Evolutionary conservation across 2,797 vertebrate genomes (phyloP).

Genomic region (Sitta carolinensis): DNA sequence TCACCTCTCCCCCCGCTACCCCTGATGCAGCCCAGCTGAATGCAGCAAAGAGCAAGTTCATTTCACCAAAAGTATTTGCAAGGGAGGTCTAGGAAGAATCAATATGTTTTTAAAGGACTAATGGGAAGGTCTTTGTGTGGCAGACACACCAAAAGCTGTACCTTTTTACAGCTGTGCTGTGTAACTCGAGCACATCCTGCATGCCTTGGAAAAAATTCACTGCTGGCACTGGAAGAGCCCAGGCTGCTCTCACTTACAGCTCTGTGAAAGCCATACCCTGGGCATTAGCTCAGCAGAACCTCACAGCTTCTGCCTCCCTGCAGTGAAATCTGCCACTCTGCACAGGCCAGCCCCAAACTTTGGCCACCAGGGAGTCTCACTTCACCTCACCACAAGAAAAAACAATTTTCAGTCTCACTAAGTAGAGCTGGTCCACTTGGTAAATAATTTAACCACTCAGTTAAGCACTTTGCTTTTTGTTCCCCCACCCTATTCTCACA

Average conservation of each 20-base stretch:
- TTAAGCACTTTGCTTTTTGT: not conserved
- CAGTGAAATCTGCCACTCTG: not conserved
- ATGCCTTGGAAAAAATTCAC: not conserved
- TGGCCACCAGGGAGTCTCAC: not conserved
- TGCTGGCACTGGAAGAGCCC: not conserved
- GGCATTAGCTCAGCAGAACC: not conserved
- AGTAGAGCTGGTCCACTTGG: not conserved
- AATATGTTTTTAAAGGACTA: not conserved
- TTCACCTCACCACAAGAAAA: not conserved
- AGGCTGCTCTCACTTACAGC: not conserved
- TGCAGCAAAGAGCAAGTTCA: not conserved
- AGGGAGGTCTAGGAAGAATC: not conserved
- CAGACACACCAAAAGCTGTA: not conserved
- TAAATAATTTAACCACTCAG: slow-evolving; percentile 4
- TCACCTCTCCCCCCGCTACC: not conserved
- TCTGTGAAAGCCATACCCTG: not conserved
- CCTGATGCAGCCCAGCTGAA: not conserved
- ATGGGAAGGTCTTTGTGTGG: not conserved
- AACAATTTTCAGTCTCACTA: not conserved
- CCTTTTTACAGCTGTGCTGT: not conserved
- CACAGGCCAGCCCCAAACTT: not conserved
- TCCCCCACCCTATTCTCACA: not conserved
- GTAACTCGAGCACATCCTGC: not conserved
- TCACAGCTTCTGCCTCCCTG: not conserved
- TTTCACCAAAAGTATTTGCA: not conserved